phyloP scores from a whole-genome alignment of 2,888 invertebrate species.

The Buathra laborator region DNA sequence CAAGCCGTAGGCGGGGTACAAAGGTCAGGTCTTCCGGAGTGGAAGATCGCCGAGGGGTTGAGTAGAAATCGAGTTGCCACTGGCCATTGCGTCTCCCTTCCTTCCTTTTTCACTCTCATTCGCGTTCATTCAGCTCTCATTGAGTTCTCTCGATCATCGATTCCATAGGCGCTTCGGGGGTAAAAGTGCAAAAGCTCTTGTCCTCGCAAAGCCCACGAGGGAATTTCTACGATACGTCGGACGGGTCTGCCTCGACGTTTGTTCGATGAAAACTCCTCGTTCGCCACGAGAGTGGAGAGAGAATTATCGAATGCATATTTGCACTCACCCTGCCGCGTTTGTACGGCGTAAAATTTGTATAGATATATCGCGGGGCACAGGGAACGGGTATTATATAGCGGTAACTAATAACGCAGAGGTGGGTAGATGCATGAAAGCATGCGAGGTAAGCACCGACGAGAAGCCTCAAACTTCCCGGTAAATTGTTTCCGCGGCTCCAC shows the following conservation, averaged over 20 bases:
- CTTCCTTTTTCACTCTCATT: slow-evolving; percentile 4
- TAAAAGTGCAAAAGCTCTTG: slow-evolving; percentile 15
- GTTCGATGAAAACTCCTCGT: neutral
- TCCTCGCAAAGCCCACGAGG: neutral
- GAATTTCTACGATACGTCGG: neutral
- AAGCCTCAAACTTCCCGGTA: slow-evolving; percentile 50
- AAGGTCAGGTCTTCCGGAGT: slow-evolving; percentile 65
- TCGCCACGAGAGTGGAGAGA: neutral
- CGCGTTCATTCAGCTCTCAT: slow-evolving; percentile 11
- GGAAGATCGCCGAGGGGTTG: slow-evolving; percentile 18
- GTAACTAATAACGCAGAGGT: neutral
- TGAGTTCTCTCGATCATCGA: neutral
- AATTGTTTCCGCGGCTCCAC: slow-evolving; percentile 53
- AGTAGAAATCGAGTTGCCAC: slow-evolving; percentile 63
- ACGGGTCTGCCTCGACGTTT: neutral
- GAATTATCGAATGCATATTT: neutral
- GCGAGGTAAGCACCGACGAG: slow-evolving; percentile 21
- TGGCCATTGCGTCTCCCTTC: slow-evolving; percentile 2
- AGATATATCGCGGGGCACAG: neutral
- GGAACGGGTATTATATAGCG: neutral
- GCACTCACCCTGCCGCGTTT: neutral
- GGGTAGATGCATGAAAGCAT: neutral
- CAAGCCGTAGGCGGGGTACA: slow-evolving; percentile 36
- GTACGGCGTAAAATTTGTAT: neutral
- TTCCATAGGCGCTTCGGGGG: neutral